These are phyloP conservation scores for Bufo gargarizans DNA, from an alignment of 2,113 vertebrate species.

Conservation along the genomic window DNA sequence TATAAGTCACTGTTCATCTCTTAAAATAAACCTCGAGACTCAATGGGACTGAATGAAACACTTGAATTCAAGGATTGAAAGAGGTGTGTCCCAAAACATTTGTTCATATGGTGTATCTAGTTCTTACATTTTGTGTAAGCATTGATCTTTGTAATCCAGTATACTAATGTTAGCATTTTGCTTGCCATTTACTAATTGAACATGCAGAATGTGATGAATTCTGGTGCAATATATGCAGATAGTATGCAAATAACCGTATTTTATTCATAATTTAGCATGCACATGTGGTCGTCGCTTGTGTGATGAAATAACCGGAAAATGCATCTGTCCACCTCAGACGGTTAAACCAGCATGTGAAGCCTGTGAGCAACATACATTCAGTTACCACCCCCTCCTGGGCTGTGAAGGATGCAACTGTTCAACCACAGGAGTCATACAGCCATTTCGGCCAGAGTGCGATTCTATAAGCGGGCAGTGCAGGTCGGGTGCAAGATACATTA, in stretches of 20 bases:
- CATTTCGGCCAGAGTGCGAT: constrained; percentile 75
- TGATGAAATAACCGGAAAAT: constrained; percentile 83
- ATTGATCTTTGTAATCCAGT: neutral
- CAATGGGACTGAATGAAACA: too few species aligned
- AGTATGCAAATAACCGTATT: neutral
- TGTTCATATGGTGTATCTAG: too few species aligned
- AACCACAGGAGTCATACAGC: constrained; percentile 67
- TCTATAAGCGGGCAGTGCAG: constrained; percentile 82
- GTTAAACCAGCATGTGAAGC: constrained; percentile 80
- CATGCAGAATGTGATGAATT: neutral
- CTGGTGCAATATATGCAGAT: neutral
- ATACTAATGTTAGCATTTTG: neutral
- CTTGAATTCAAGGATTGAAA: too few species aligned
- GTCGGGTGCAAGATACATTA: neutral
- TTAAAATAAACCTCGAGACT: too few species aligned
- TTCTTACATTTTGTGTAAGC: too few species aligned
- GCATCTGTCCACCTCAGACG: constrained; percentile 87
- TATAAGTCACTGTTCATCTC: too few species aligned
- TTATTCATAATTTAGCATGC: constrained; percentile 74
- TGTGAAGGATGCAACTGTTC: constrained; percentile 89
- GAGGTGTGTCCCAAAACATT: too few species aligned
- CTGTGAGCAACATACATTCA: constrained; percentile 81
- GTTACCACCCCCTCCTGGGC: constrained; percentile 86
- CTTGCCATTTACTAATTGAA: neutral
- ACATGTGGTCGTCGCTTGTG: constrained; percentile 82